Evolutionary conservation across 2,888 invertebrate species (phyloP).

Genomic region (Heliconius hortense): DNA sequence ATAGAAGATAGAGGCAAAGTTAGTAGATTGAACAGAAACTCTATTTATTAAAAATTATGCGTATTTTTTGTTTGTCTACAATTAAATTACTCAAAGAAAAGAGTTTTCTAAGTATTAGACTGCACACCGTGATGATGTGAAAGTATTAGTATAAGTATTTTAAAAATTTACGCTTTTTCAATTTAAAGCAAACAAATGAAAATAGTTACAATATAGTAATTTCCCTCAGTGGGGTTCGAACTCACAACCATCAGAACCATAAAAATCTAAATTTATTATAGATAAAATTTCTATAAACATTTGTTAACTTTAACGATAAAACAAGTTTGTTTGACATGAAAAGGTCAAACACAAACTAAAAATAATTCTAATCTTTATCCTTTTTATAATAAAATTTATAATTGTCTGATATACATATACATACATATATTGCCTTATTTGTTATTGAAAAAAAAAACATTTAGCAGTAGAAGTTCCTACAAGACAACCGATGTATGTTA

Average conservation of each 20-base stretch:
- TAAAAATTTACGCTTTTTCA: too few relatives aligned
- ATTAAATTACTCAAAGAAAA: too few relatives aligned
- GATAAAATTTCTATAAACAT: background rate
- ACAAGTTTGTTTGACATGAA: conserved; percentile 48
- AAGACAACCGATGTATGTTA: conserved; percentile 12
- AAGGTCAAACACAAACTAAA: conserved; percentile 45
- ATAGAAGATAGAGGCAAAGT: background rate
- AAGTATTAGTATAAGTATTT: too few relatives aligned
- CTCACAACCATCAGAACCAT: too few relatives aligned
- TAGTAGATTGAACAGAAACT: background rate
- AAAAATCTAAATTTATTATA: too few relatives aligned
- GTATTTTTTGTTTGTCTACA: too few relatives aligned
- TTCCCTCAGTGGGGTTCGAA: too few relatives aligned
- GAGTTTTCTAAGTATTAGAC: too few relatives aligned
- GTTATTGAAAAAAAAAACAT: background rate
- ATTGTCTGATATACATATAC: background rate
- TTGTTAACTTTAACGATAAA: conserved; percentile 32
- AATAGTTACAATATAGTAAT: too few relatives aligned
- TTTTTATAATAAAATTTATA: background rate
- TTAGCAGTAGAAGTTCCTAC: background rate
- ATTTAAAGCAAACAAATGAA: too few relatives aligned
- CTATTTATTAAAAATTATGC: too few relatives aligned
- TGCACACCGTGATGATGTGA: too few relatives aligned
- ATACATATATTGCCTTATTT: background rate
- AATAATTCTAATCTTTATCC: background rate